Conservation (phyloP, 2,888 invertebrate species). For the Mesorhabditis spiculigera region DNA sequence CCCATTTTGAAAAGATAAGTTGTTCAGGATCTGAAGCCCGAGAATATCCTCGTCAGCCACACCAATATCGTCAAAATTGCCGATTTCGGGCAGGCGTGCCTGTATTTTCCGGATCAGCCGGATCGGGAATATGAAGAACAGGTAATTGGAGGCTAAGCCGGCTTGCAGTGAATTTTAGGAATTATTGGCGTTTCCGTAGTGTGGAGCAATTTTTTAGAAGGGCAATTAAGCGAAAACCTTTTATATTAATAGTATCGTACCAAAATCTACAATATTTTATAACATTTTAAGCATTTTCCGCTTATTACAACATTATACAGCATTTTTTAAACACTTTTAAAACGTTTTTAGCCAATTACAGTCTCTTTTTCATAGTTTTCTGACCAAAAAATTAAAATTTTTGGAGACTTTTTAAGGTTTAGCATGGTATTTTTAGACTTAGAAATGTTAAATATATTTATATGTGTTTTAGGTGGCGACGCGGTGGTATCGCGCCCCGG, state of each 20-base stretch:
- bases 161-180: too few species aligned
- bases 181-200: too few species aligned
- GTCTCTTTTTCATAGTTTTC: too few species aligned
- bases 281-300: too few species aligned
- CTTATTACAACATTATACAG: too few species aligned
- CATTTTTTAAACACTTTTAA: too few species aligned
- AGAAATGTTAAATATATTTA: neutral
- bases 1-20: neutral
- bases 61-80: constrained; percentile 40
- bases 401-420: neutral
- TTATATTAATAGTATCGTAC: too few species aligned
- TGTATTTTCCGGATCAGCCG: constrained; percentile 34
- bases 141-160: constrained; percentile 23
- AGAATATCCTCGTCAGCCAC: constrained; percentile 45
- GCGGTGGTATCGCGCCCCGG: constrained; percentile 51
- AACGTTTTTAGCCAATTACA: too few species aligned
- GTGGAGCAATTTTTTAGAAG: too few species aligned
- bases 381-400: too few species aligned
- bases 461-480: constrained; percentile 35
- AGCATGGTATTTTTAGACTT: neutral
- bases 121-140: constrained; percentile 47
- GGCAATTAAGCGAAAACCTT: too few species aligned
- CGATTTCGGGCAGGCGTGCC: constrained; percentile 52
- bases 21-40: constrained; percentile 50
- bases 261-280: too few species aligned